Conservation (phyloP, 2,113 vertebrate genomes). For the Pseudonaja textilis region DNA sequence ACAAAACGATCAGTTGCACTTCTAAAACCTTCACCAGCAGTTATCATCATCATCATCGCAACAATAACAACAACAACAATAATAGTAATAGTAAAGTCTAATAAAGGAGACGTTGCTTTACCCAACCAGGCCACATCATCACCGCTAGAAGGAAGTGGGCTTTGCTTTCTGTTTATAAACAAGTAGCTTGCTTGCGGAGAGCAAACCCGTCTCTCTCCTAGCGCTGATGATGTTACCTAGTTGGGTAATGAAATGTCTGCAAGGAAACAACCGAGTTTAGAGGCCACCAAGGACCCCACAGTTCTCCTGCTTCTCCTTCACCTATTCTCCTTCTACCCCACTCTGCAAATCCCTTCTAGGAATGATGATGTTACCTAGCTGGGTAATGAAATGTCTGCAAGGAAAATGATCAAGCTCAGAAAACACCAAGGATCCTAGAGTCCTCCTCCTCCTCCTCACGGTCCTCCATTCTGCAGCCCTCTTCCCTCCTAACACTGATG, state of each 20-base stretch:
- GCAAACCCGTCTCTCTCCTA: background rate
- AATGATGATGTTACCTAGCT: no score
- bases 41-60: no score
- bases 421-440: background rate
- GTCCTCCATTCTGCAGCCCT: no score
- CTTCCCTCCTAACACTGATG: background rate
- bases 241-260: background rate
- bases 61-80: no score
- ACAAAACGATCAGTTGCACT: fast-evolving
- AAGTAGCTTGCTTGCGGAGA: background rate
- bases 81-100: background rate
- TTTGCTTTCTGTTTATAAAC: background rate
- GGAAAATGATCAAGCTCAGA: no score
- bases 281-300: no score
- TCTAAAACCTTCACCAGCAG: background rate
- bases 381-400: no score
- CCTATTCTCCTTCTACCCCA: no score
- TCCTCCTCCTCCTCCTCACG: no score
- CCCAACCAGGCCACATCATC: background rate
- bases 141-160: background rate
- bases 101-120: background rate
- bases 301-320: no score
- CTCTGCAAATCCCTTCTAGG: no score
- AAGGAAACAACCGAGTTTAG: no score
- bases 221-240: background rate